Base-by-base conservation (phyloP, 2,888 invertebrate genomes). In the Drosophila falleni region DNA sequence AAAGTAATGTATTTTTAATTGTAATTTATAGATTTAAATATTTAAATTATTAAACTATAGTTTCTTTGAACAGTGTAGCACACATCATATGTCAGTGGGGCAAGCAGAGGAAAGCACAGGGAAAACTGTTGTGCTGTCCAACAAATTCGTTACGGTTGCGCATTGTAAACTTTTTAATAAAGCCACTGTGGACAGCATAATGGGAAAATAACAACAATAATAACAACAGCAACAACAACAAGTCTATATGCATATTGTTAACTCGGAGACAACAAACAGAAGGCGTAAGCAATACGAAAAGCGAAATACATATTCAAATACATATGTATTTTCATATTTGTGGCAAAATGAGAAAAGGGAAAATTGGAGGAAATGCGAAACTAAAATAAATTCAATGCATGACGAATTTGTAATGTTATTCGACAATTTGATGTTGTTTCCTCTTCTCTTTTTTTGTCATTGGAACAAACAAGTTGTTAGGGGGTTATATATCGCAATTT, bases 131-230 rank as follows among this genome's bases (percentile, higher is more conserved):
- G 46, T 44, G 49, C 33, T 49, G 51, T 33, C 50, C 60, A 49
- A 61, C 51, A 42, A 60, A 54, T 67, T 65, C 60, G 49, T 53
- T 67, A 53, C 54, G 31, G 62, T 59, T 68, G 65, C 71, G 68
- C 72, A 84, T 75, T 81, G 75, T 69, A 70, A 85, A 81, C 67
- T 87, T 84, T 89, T 84, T 84, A 89, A 87, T 89, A 89, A 89
- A 71, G 81, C 84, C 80, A 67, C 81, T 71, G 76, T 54, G 54
- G 77, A 77, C 63, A 53, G 66, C 19, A 67, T 62, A 83, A 85
- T 69, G 69, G 70, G 61, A 37, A 75, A 60, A 66, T 31, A 44
- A 53, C 54, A 78, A 49, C 49, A 35, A 33, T 15, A 58, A 35
- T 9, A 31, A 31, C 9, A 31, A 31, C 31, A 31, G 2, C 31